phyloP scores from a whole-genome alignment of 2,888 invertebrate genomes.

The Tetropium fuscum region DNA sequence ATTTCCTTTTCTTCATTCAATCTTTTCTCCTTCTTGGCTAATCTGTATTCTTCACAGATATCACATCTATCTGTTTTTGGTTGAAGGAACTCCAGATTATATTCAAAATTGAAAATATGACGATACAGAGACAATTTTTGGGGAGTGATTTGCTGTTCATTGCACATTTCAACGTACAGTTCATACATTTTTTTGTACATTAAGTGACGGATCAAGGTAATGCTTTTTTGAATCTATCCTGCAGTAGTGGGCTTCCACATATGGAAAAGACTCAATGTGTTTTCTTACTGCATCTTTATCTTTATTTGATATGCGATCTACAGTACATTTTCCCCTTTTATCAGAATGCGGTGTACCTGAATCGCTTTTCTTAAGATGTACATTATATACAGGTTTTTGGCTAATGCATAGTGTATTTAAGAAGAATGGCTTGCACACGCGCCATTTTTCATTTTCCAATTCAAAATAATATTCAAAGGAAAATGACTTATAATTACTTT shows the following conservation, averaged over 20 bases:
- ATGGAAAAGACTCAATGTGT: not conserved
- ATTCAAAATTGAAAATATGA: constrained; percentile 6
- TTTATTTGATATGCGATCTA: not conserved
- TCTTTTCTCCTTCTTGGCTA: not conserved
- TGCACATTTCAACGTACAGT: not conserved
- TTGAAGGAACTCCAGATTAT: not conserved
- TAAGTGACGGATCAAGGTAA: not conserved
- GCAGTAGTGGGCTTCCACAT: not conserved
- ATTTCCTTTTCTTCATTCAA: not conserved
- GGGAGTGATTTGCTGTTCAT: not conserved
- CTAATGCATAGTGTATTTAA: not conserved
- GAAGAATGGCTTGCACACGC: not conserved
- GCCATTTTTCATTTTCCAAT: not conserved
- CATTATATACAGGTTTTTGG: constrained; percentile 1
- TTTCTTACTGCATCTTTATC: not conserved
- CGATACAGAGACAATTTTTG: not conserved
- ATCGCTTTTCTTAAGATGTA: not conserved
- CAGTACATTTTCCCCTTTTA: not conserved
- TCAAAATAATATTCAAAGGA: constrained; percentile 10
- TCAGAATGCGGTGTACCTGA: not conserved
- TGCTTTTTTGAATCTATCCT: not conserved
- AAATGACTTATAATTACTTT: not conserved
- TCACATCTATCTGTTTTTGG: not conserved
- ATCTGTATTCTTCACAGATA: not conserved
- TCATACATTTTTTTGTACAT: not conserved